Evolutionary conservation across 2,113 vertebrate genomes (phyloP).

Genomic region (Passer domesticus): DNA sequence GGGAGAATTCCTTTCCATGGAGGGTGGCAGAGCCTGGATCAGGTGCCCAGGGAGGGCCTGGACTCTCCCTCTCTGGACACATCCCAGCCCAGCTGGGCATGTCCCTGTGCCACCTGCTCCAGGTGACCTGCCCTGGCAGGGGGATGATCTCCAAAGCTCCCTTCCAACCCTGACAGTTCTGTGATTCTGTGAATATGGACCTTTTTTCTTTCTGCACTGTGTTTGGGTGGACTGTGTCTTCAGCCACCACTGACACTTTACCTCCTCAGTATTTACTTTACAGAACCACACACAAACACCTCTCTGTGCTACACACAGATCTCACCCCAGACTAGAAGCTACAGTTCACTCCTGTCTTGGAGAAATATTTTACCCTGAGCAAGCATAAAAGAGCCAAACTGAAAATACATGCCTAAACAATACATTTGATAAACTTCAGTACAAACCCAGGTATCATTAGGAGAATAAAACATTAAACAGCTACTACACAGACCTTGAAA

Average conservation of each 20-base stretch:
- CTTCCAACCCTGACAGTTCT: neutral
- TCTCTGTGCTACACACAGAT: neutral
- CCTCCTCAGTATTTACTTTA: neutral
- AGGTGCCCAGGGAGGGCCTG: neutral
- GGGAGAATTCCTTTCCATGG: neutral
- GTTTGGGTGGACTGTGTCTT: neutral
- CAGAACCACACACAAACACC: neutral
- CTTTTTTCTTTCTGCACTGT: neutral
- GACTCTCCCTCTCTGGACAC: too few species aligned
- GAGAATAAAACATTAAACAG: neutral
- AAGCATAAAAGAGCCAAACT: neutral
- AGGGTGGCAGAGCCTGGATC: neutral
- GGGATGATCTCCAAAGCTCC: neutral
- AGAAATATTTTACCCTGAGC: slow-evolving; percentile 21
- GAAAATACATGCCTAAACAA: neutral
- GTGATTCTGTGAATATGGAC: neutral
- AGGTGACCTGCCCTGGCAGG: neutral
- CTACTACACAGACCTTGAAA: neutral
- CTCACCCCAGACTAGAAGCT: neutral
- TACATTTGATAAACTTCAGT: neutral
- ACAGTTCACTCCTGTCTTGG: neutral
- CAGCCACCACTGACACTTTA: neutral
- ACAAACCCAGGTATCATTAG: neutral
- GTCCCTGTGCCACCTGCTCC: neutral
- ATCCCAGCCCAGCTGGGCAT: neutral